Percentiles rank a stretch among this genome's conserved stretches.
Evolutionary conservation across 2,797 vertebrate genomes (phyloP).

Genomic region (Danio tinwini): DNA sequence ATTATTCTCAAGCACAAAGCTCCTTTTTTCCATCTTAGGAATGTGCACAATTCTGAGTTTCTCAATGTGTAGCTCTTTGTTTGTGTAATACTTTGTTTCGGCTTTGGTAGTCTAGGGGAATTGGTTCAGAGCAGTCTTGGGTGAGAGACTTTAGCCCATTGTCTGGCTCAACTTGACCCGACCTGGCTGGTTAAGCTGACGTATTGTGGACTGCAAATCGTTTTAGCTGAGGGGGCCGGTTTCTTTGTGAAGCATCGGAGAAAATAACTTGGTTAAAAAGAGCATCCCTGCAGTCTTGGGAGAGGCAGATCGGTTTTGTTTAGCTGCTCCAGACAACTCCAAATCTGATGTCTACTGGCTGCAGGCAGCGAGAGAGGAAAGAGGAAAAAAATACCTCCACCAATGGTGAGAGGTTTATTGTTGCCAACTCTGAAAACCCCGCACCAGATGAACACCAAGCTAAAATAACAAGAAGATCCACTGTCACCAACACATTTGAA

Average conservation of each 20-base stretch:
- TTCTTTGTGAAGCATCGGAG: slow-evolving; percentile 77
- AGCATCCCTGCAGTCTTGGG: slow-evolving; percentile 77
- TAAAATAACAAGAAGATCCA: slow-evolving; percentile 62
- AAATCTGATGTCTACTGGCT: slow-evolving; percentile 74
- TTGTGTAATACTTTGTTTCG: slow-evolving; percentile 76
- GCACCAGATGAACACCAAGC: slow-evolving; percentile 60
- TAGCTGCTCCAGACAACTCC: slow-evolving; percentile 67
- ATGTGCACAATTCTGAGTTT: slow-evolving; percentile 79
- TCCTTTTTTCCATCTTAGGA: slow-evolving; percentile 34
- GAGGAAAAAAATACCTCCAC: slow-evolving; percentile 54
- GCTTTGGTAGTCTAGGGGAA: slow-evolving; percentile 55
- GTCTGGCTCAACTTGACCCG: slow-evolving; percentile 87
- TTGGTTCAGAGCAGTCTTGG: slow-evolving; percentile 66
- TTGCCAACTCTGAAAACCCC: slow-evolving; percentile 58
- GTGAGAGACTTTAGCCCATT: slow-evolving; percentile 84
- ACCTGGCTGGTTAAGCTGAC: slow-evolving; percentile 87
- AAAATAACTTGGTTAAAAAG: slow-evolving; percentile 81
- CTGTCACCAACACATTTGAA: slow-evolving; percentile 63
- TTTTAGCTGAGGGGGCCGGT: slow-evolving; percentile 81
- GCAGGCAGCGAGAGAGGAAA: slow-evolving; percentile 65
- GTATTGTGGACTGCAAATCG: slow-evolving; percentile 85
- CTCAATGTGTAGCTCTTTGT: slow-evolving; percentile 77
- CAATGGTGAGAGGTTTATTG: slow-evolving; percentile 58
- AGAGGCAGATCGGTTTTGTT: slow-evolving; percentile 80
- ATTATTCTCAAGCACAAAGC: slow-evolving; percentile 39